Evolutionary conservation across 35 echinoderm and acorn worm species (phyloP), one percentile per base, ranked within the genome.

Genomic region (Stichopus chloronotus): DNA sequence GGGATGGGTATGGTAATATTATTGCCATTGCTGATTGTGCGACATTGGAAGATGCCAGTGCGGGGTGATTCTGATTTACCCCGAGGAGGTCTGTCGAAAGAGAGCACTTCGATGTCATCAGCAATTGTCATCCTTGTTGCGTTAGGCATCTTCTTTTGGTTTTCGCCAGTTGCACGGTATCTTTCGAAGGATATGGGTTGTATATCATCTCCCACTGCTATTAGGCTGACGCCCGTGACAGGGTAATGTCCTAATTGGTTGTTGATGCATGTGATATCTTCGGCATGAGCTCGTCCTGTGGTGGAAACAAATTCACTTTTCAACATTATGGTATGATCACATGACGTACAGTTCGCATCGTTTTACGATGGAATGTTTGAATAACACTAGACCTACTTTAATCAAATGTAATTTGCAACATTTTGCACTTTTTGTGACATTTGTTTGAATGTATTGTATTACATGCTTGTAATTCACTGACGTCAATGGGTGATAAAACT

Each of bases 251-350:
- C 55, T 85, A 58, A 20, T 11, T 85, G 55, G 55, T 9, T 85
- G 17, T 85, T 85, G 16, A 85, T 59, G 22, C 82, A 85, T 4
- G 82, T 85, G 81, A 84, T 57, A n/a, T 85, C 82, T 74, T 74
- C 69, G 22, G 22, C 17, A 74, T n/a, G 6, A 16, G 68, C 68
- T 19, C 7, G 17, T 20, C 69, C 69, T 74, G 69, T 74, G 17
- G 22, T 21, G 69, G 19, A 20, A 74, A 8, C 19, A 43, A 43
- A 43, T 43, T 43, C 30, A 43, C 30, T 43, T 43, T 43, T 43
- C 30, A 43, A 43, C 30, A 43, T 43, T 43, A 43, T 43, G 30
- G 30, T 43, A 43, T 43, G 1, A 43, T 43, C 3, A 43, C 30
- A 43, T 43, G 30, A 43, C 30, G 3, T 43, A 43, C 30, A 43